Base-by-base conservation (phyloP, 2,797 vertebrate species). In the Ataeniobius toweri region DNA sequence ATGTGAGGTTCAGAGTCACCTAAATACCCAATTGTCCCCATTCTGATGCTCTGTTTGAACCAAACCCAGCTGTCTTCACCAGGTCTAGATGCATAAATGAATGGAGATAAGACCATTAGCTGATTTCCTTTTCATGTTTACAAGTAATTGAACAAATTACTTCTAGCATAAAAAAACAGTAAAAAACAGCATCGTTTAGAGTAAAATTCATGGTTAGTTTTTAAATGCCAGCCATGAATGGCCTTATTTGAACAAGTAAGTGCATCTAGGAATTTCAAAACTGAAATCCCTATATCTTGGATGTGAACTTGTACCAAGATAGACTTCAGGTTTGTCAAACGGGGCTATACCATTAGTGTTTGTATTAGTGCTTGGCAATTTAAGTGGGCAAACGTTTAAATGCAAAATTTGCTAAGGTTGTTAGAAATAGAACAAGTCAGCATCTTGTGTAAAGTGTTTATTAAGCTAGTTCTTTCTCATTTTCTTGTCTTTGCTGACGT, bases 401-500 rank as follows among this genome's bases (percentile, higher is more conserved):
- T 26, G 46, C 58, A 72, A 55, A 46, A 55, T 16, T 7, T 53
- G 67, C 53, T 7, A 51, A 55, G 22, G 65, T 68, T 44, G 22
- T 68, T 68, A 13, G 20, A 44, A 41, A 44, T 28, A 20, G 41
- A 74, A 65, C 8, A 24, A 67, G 73, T 67, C 73, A 71, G 28
- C 70, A 44, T 59, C 51, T 61, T 76, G 46, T 51, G 69, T 55
- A 13, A 61, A 65, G 22, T 24, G 53, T 63, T 85, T 77, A 78
- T 81, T 79, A 16, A 65, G n/a, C 14, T 36, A 75, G 48, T 50
- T 83, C 41, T 79, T 26, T 63, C 20, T 36, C 12, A 24, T 6
- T 73, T 81, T 69, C 41, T 44, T 41, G 36, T 78, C 58, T 41
- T 63, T n/a, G 50, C 74, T 77, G 7, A 41, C 46, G 55, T 68